Conservation (phyloP, 2,888 invertebrate genomes). For the Hyposoter didymator region DNA sequence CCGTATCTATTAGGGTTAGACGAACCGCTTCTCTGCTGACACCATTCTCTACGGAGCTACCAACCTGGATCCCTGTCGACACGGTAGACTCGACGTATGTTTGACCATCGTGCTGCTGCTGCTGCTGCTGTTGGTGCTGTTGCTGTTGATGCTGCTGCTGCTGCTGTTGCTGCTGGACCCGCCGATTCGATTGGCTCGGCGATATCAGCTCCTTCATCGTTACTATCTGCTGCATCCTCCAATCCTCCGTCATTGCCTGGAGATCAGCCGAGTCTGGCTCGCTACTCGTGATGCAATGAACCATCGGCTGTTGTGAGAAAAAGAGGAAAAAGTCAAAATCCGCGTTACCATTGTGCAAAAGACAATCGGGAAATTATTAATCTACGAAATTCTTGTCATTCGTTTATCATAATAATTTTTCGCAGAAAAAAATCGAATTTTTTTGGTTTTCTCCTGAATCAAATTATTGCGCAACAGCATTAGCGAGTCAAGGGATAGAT, state of each 20-base stretch:
- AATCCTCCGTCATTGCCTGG: constrained; percentile 78
- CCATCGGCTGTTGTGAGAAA: constrained; percentile 89
- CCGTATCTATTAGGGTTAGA: constrained; percentile 83
- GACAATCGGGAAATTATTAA: background rate
- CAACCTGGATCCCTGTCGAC: constrained; percentile 84
- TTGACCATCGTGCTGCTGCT: constrained; percentile 79
- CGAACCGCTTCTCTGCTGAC: constrained; percentile 70
- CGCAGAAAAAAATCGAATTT: too few species aligned
- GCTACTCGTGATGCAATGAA: constrained; percentile 94
- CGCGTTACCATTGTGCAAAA: background rate
- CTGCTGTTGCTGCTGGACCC: constrained; percentile 78
- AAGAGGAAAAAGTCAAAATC: background rate
- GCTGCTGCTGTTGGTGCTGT: constrained; percentile 72
- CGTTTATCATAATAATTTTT: too few species aligned
- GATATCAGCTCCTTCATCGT: constrained; percentile 78
- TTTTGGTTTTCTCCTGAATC: too few species aligned
- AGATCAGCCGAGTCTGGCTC: constrained; percentile 90
- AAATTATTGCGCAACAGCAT: too few species aligned
- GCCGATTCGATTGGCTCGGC: constrained; percentile 75
- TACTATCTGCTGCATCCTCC: constrained; percentile 80
- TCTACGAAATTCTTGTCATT: too few species aligned
- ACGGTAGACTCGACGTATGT: constrained; percentile 83
- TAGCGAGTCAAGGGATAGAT: too few species aligned
- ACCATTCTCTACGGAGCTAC: constrained; percentile 82
- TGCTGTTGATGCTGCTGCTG: constrained; percentile 73